A percentile compares a stretch with the other conserved stretches of the same genome.
phyloP scores from a whole-genome alignment of 2,797 vertebrate species.

The Labroides dimidiatus region DNA sequence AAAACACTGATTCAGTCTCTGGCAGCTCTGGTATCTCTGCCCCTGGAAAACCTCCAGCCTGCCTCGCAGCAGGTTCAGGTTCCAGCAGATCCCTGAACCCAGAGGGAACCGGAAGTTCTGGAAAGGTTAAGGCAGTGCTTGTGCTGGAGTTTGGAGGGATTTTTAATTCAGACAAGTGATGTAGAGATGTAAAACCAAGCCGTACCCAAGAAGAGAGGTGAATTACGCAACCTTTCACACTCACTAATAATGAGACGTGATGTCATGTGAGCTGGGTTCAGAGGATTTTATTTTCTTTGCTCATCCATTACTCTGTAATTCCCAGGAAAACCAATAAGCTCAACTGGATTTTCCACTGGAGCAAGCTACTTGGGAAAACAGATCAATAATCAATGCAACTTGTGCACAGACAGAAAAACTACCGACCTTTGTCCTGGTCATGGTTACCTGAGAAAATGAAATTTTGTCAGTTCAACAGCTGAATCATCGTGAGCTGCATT shows the following conservation, averaged over 20 bases:
- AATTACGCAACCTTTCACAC: neutral
- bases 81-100: neutral
- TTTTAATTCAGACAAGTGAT: neutral
- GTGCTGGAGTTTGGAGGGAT: neutral
- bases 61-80: neutral
- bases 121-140: neutral
- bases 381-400: too few relatives aligned
- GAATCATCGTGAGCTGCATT: too few relatives aligned
- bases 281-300: neutral
- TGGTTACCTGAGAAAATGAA: too few relatives aligned
- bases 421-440: too few relatives aligned
- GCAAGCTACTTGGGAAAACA: too few relatives aligned
- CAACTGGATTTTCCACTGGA: too few relatives aligned
- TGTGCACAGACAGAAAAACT: too few relatives aligned
- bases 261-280: neutral
- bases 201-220: neutral
- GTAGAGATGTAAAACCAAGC: neutral
- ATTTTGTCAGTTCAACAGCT: too few relatives aligned
- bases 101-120: neutral
- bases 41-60: neutral
- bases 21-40: neutral
- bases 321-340: neutral
- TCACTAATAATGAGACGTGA: slow-evolving; percentile 8
- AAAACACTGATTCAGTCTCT: neutral
- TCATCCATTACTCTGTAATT: neutral